Conservation (phyloP, 2,888 invertebrate species). For the Cephus nigrinus region DNA sequence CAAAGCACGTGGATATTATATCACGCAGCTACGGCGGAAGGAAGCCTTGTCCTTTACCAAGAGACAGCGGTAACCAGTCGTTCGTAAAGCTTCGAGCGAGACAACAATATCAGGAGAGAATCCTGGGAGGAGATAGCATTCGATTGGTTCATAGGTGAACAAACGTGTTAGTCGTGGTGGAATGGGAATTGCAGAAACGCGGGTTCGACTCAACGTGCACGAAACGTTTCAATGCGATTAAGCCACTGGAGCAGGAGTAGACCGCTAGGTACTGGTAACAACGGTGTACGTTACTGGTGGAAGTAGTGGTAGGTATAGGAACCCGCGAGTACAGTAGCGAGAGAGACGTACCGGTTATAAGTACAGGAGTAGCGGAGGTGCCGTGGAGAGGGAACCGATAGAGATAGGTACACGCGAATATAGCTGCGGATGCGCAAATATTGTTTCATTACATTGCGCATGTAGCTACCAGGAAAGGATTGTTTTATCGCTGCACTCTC, state of each 20-base stretch:
- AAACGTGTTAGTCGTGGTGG: constrained; percentile 12
- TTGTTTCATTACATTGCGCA: constrained; percentile 53
- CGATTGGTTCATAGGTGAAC: constrained; percentile 3
- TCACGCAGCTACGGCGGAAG: background rate
- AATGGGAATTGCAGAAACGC: constrained; percentile 51
- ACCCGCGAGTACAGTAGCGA: background rate
- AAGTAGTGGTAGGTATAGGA: constrained; percentile 9
- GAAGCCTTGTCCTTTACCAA: background rate
- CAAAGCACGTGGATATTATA: background rate
- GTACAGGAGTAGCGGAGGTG: background rate
- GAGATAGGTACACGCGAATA: constrained; percentile 20
- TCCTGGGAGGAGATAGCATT: background rate
- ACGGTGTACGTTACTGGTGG: constrained; percentile 1
- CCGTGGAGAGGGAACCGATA: background rate
- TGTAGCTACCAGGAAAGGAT: constrained; percentile 45
- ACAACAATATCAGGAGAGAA: background rate
- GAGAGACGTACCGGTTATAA: background rate
- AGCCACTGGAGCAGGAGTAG: constrained; percentile 42
- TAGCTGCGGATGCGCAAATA: constrained; percentile 42
- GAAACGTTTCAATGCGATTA: constrained; percentile 54
- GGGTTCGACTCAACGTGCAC: constrained; percentile 40
- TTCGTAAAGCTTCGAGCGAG: background rate
- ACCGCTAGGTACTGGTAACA: constrained; percentile 6
- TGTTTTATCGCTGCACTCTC: constrained; percentile 52
- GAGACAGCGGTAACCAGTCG: background rate